Conservation (phyloP, 2,113 vertebrate genomes). For the Coreoperca whiteheadi region DNA sequence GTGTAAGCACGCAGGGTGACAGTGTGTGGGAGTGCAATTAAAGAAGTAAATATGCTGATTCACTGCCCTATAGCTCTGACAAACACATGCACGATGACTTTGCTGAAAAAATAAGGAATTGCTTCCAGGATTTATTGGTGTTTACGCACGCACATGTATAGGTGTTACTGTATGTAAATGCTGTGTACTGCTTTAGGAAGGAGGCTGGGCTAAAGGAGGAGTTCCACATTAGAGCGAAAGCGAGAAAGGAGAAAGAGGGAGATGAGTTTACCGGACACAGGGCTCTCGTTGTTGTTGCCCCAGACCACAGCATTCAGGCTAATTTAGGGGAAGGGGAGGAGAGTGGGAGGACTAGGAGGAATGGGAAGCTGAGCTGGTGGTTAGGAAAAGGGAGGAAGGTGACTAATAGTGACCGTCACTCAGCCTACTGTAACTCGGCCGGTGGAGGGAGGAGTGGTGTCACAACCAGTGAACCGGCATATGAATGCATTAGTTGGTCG, state of each 20-base stretch:
- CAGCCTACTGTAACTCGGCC: constrained; percentile 55
- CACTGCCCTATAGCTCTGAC: background rate
- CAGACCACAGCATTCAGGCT: constrained; percentile 64
- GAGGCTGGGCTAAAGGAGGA: constrained; percentile 53
- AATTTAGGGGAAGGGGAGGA: constrained; percentile 81
- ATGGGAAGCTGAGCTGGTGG: constrained; percentile 72
- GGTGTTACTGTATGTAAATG: constrained; percentile 38
- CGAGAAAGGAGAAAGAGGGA: background rate
- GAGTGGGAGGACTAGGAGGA: constrained; percentile 62
- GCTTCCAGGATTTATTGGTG: background rate
- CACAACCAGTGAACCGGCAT: constrained; percentile 57
- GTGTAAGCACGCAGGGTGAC: too few relatives aligned
- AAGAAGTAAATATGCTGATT: constrained; percentile 61
- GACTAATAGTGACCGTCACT: constrained; percentile 77
- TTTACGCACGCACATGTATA: constrained; percentile 16
- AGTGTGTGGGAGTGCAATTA: constrained; percentile 24
- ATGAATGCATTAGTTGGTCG: constrained; percentile 45
- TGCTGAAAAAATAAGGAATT: constrained; percentile 42
- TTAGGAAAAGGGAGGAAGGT: constrained; percentile 65
- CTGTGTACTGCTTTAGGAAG: constrained; percentile 2
- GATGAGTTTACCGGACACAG: constrained; percentile 63
- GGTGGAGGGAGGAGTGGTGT: constrained; percentile 57
- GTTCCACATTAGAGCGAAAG: constrained; percentile 18
- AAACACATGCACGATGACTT: constrained; percentile 4
- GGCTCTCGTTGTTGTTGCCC: constrained; percentile 74